Evolutionary conservation across 2,113 vertebrate species (phyloP), one percentile per base, ranked within the genome.

Genomic region (Plecotus auritus): DNA sequence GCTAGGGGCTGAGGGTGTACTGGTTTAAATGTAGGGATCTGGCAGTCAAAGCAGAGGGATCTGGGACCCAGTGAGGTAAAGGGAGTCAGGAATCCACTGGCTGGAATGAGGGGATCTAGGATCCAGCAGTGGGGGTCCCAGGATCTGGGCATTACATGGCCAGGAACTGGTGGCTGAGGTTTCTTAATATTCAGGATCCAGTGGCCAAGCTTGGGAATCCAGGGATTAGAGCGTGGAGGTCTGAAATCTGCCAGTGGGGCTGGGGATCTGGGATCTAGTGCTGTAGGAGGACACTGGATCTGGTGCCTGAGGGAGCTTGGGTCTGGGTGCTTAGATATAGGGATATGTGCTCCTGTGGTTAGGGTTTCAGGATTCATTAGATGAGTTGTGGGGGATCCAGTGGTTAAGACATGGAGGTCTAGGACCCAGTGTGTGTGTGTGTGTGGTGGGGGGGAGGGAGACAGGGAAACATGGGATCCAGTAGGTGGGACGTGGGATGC

Each of bases 141-240:
- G 87, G 90, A 89, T 91, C 83, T 69, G 73, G 83, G 87, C 87
- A 37, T 40, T 54, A 56, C n/a, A 78, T 2, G 30, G 56, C 76
- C 42, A 40, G 91, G 94, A 89, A 56, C 80, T 45, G 0, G 80
- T 42, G 86, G 59, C 83, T 84, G 80, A 80, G 91, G 93, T 73
- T 84, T 94, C 86, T 94, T 28, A 56, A 74, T 37, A 90, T 74
- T 59, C 88, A 77, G 86, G 80, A 77, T 90, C 51, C 76, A 82
- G 80, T 37, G 72, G 70, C 54, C 12, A 61, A 86, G 66, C 84
- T 74, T 88, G 93, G 76, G 76, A 76, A 80, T 17, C n/a, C 92
- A 28, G 35, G 64, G 72, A 56, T 85, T 4, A n/a, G 35, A 66
- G 74, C 17, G 6, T 18, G 73, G 47, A 35, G 32, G 67, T 72